Evolutionary conservation across 2,888 invertebrate species (phyloP), one percentile per base, ranked within the genome.

Genomic region (Erebia epiphron): DNA sequence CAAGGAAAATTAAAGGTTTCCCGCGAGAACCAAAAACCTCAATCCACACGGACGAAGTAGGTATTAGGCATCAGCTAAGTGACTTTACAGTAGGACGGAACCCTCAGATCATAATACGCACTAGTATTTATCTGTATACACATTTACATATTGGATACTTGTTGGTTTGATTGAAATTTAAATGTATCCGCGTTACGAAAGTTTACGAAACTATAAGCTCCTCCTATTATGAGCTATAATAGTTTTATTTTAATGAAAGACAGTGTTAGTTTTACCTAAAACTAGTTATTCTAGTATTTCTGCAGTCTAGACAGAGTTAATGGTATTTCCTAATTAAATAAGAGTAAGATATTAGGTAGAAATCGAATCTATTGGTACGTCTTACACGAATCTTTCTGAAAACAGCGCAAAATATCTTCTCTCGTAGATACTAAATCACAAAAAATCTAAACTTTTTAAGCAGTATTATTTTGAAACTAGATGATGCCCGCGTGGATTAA

Each of bases 111-210:
- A 43, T n/a, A 14, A 43, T n/a, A 14, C 4, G 2, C 10, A n/a
- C 49, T 49, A 21, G 13, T 7, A 21, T 18, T 62, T 49, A 8
- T 21, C 14, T 13, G 46, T 21, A 14, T n/a, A 9, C 11, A 58
- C 58, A 67, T 67, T 67, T 49, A 26, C 58, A 67, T 67, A 67
- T 67, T 49, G 35, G 26, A 16, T 52, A 67, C 67, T 58, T 50
- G 67, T 58, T 67, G 21, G 61, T 41, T 67, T 61, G 67, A 67
- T 67, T 67, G 67, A 67, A 67, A 67, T 67, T 50, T 50, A 41
- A 41, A 67, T 61, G 50, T 46, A 61, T 67, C 67, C 60, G 50
- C 67, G 14, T 67, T 67, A 67, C 67, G 58, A 67, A 67, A 67
- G 21, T 35, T 7, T 5, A 5, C 35, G 35, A 35, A 35, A 35